Evolutionary conservation across 2,113 vertebrate species (phyloP).

Genomic region (Toxotes chatareus): DNA sequence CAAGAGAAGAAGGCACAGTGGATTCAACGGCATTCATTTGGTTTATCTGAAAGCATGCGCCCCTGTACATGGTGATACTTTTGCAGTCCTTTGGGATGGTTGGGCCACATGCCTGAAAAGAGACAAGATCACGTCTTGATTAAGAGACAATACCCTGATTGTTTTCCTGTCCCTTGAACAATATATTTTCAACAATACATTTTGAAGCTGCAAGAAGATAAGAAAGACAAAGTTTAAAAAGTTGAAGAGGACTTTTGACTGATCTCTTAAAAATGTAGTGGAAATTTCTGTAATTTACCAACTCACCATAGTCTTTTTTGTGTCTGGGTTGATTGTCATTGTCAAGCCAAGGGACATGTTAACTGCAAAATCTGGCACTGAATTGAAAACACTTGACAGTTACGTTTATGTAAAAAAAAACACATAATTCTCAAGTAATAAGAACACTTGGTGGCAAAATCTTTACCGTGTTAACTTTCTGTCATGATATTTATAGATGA

Average conservation of each 20-base stretch:
- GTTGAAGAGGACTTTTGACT: neutral
- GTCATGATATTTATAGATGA: neutral
- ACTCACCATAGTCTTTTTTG: slow-evolving; percentile 71
- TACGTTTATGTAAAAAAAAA: neutral
- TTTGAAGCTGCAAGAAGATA: neutral
- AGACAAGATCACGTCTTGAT: neutral
- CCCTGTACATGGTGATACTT: slow-evolving; percentile 77
- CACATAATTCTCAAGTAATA: neutral
- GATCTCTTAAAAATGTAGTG: neutral
- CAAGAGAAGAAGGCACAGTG: slow-evolving; percentile 25
- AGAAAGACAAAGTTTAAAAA: neutral
- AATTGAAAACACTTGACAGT: slow-evolving; percentile 6
- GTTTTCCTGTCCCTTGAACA: neutral
- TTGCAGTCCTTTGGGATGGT: slow-evolving; percentile 79
- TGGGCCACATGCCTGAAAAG: slow-evolving; percentile 79
- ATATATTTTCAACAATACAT: no score
- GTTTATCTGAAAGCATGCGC: slow-evolving; percentile 68
- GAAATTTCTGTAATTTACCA: neutral
- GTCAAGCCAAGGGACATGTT: slow-evolving; percentile 84
- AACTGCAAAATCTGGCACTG: slow-evolving; percentile 71
- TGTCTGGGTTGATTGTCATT: slow-evolving; percentile 56
- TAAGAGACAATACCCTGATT: neutral
- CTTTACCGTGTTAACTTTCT: neutral
- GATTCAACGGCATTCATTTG: rapidly evolving
- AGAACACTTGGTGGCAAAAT: neutral